Conservation (phyloP, 2,797 vertebrate species). For the Pipistrellus pipistrellus region DNA sequence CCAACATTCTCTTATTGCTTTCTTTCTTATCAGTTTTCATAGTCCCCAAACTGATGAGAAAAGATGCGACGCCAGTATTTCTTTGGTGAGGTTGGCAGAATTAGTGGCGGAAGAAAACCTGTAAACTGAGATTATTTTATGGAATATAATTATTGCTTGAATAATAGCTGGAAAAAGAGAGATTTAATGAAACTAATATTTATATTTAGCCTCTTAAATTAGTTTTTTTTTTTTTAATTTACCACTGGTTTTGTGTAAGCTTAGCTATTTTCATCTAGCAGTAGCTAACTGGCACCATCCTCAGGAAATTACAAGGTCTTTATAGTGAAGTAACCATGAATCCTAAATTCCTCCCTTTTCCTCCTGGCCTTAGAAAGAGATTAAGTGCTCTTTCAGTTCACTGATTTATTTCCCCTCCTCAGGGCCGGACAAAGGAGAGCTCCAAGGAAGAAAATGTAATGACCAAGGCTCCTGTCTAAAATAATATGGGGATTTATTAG, state of each 20-base stretch:
- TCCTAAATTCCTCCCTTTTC: conserved; percentile 21
- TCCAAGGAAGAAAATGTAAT: conserved; percentile 62
- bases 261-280: conserved; percentile 43
- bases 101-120: background rate
- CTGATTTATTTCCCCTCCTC: conserved; percentile 61
- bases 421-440: background rate
- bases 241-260: background rate
- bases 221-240: background rate
- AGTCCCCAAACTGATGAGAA: background rate
- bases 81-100: background rate
- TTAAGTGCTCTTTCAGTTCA: conserved; percentile 32
- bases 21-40: background rate
- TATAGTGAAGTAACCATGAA: conserved; percentile 16
- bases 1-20: background rate
- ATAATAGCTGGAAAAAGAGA: background rate
- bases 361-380: conserved; percentile 49
- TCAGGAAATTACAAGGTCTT: conserved; percentile 35
- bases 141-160: background rate
- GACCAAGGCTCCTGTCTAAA: conserved; percentile 54
- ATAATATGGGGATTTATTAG: conserved; percentile 52
- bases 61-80: background rate
- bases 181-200: conserved; percentile 8
- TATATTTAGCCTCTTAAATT: background rate
- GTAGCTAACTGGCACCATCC: background rate
- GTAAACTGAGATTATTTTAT: background rate